Conservation (phyloP, 2,888 invertebrate genomes). For the Drosophila histrio region DNA sequence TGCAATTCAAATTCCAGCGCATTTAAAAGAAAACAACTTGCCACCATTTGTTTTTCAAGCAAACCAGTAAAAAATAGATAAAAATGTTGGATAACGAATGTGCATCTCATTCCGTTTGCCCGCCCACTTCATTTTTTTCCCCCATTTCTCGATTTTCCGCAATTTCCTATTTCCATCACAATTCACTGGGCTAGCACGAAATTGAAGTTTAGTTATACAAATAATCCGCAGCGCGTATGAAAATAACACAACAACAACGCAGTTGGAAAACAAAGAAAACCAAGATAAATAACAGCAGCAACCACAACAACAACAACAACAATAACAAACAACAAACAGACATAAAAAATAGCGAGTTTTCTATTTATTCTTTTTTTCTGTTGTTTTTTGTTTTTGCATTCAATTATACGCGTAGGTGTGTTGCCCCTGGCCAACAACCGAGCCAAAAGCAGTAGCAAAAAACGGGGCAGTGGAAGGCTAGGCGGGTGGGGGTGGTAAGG, state of each 20-base stretch:
- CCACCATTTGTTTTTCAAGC: background rate
- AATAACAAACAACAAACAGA: conserved; percentile 7
- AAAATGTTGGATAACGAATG: background rate
- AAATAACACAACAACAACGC: conserved; percentile 17
- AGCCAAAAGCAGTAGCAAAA: conserved; percentile 19
- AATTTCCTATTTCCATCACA: conserved; percentile 19
- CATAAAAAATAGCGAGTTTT: conserved; percentile 28
- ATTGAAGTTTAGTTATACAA: conserved; percentile 62
- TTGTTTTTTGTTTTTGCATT: conserved; percentile 33
- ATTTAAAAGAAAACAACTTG: background rate
- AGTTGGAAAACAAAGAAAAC: conserved; percentile 26
- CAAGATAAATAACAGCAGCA: conserved; percentile 22
- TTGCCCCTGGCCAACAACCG: conserved; percentile 14
- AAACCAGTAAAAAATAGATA: background rate
- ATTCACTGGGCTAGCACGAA: conserved; percentile 25
- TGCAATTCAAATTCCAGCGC: background rate
- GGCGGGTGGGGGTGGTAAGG: background rate
- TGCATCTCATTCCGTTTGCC: background rate
- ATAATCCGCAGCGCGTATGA: conserved; percentile 34
- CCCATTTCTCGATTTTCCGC: background rate
- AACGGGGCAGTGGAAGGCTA: background rate
- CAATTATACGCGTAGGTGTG: conserved; percentile 53
- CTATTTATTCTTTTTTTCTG: background rate
- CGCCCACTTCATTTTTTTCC: background rate
- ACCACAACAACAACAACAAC: conserved; percentile 8